Conservation (phyloP, 1,140 invertebrate genomes). For the Macrocentrus cingulum region DNA sequence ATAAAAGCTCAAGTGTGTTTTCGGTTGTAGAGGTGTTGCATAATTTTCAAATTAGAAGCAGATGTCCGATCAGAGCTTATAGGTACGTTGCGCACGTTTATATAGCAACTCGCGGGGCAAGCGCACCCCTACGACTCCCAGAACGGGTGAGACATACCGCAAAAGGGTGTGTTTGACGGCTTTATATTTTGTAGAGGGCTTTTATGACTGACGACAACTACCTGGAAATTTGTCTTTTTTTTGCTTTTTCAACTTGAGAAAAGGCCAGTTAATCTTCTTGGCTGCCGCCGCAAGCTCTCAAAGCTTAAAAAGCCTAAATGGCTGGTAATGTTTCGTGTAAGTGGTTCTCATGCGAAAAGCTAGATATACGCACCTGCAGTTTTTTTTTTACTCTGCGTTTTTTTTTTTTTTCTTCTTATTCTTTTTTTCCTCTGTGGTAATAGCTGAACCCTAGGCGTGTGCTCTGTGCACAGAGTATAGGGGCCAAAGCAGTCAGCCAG, state of each 20-base stretch:
- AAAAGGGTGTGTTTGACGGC: not conserved
- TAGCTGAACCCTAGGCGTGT: too few species aligned
- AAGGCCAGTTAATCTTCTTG: constrained; percentile 13
- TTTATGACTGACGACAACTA: not conserved
- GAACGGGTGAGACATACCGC: not conserved
- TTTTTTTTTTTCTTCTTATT: too few species aligned
- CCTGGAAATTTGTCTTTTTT: constrained; percentile 5
- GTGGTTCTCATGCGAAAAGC: constrained; percentile 6
- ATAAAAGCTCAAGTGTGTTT: not conserved
- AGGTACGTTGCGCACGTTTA: not conserved
- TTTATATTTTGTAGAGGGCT: not conserved
- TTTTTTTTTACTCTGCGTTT: not conserved
- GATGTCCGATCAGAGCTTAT: not conserved
- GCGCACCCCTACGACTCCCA: not conserved
- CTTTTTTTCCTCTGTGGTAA: too few species aligned
- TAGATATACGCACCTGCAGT: constrained; percentile 5
- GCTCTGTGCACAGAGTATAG: not conserved
- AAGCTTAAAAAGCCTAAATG: constrained; percentile 15
- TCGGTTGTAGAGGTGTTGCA: not conserved
- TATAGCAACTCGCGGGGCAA: not conserved
- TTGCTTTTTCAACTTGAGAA: constrained; percentile 9
- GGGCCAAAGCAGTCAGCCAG: constrained; percentile 6
- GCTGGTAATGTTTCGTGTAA: constrained; percentile 23
- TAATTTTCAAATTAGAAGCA: constrained; percentile 10
- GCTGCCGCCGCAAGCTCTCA: not conserved